These are phyloP conservation scores for Solea senegalensis DNA, from an alignment of 2,113 vertebrate species.

Conservation along the genomic window DNA sequence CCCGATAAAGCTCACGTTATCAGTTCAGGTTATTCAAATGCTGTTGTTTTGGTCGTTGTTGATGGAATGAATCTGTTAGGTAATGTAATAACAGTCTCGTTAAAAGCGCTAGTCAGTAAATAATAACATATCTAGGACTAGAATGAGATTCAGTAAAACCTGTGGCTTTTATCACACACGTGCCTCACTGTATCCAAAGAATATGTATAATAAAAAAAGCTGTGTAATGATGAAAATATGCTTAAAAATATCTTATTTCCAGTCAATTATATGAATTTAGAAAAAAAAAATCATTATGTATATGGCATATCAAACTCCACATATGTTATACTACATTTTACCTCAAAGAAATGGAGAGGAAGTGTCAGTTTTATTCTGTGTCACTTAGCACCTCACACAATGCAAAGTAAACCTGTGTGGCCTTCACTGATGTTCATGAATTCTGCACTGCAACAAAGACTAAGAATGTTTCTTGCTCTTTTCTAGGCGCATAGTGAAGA, in stretches of 20 bases:
- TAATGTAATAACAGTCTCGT: slow-evolving; percentile 75
- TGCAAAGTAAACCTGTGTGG: neutral
- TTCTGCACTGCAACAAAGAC: neutral
- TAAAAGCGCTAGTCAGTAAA: slow-evolving; percentile 39
- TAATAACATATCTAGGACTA: slow-evolving; percentile 14
- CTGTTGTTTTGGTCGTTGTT: slow-evolving; percentile 9
- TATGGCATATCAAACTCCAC: too few species aligned
- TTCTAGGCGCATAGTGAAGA: slow-evolving; percentile 14
- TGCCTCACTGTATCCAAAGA: neutral
- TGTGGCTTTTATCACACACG: neutral
- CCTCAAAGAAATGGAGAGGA: too few species aligned
- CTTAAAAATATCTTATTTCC: too few species aligned
- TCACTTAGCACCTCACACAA: neutral
- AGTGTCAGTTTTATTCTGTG: neutral
- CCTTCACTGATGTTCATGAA: neutral
- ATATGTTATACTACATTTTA: too few species aligned
- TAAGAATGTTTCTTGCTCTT: slow-evolving; percentile 1
- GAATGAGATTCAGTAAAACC: slow-evolving; percentile 51
- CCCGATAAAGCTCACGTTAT: neutral
- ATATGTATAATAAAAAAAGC: too few species aligned
- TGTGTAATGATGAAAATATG: too few species aligned
- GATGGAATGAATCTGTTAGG: slow-evolving; percentile 19
- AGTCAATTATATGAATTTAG: too few species aligned
- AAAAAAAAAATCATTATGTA: too few species aligned
- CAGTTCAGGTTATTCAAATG: neutral